These are phyloP conservation scores for Baccha elongata DNA, from an alignment of 2,888 invertebrate species.

Conservation along the genomic window DNA sequence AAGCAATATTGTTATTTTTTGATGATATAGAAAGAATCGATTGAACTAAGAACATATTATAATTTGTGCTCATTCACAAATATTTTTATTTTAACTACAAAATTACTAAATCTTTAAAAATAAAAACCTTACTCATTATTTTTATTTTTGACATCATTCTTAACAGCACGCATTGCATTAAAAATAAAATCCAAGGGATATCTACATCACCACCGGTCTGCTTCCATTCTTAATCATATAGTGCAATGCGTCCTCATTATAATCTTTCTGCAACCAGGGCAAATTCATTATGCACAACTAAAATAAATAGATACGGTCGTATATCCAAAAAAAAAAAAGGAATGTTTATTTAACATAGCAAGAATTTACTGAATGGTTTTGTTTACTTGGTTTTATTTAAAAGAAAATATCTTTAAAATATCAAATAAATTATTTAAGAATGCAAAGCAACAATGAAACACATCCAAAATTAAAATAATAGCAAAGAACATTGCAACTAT, in stretches of 20 bases:
- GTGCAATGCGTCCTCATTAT: conserved; percentile 9
- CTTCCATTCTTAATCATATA: not conserved
- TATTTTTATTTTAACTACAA: too few species aligned
- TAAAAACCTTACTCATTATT: not conserved
- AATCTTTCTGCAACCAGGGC: conserved; percentile 9
- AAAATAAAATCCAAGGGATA: not conserved
- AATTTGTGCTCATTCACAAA: too few species aligned
- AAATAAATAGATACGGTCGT: not conserved
- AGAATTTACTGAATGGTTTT: not conserved
- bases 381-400: not conserved
- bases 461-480: conserved; percentile 1
- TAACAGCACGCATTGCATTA: not conserved
- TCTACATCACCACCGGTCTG: too few species aligned
- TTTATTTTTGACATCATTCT: not conserved
- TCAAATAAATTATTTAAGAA: not conserved
- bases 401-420: conserved; percentile 1
- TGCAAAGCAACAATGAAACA: not conserved
- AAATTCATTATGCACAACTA: conserved; percentile 5
- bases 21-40: too few species aligned
- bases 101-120: too few species aligned
- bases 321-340: too few species aligned
- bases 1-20: too few species aligned
- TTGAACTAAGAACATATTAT: too few species aligned
- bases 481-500: not conserved
- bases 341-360: not conserved